Evolutionary conservation across 2,797 vertebrate species (phyloP).

Genomic region (Anisognathus igniventris): DNA sequence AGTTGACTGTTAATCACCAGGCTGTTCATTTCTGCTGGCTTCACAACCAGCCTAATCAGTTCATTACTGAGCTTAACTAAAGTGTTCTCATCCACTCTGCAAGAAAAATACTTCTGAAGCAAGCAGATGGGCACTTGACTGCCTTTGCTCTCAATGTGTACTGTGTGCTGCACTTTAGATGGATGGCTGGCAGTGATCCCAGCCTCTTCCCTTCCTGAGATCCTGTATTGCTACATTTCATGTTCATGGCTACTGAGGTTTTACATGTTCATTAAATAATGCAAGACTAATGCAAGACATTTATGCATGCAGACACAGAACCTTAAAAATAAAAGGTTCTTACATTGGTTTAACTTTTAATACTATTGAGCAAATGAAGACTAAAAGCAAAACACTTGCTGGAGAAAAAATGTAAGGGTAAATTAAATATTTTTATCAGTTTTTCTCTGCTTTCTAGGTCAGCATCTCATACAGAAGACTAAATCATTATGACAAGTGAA

Average conservation of each 20-base stretch:
- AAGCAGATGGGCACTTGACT: constrained; percentile 35
- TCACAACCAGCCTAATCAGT: background rate
- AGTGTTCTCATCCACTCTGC: background rate
- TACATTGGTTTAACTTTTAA: background rate
- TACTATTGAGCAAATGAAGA: background rate
- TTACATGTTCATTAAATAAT: constrained; percentile 5
- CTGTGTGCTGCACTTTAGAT: background rate
- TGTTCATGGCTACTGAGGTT: background rate
- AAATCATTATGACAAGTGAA: background rate
- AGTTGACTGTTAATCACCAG: background rate
- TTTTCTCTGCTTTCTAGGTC: background rate
- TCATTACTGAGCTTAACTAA: constrained; percentile 15
- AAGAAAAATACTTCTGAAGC: constrained; percentile 16
- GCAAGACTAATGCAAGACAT: background rate
- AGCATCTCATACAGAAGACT: background rate
- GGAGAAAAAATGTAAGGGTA: background rate
- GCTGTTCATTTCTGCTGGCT: background rate
- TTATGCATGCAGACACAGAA: background rate
- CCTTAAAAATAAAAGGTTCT: background rate
- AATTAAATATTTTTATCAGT: background rate
- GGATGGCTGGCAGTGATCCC: constrained; percentile 6
- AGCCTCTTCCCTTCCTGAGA: background rate
- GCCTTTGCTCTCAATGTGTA: background rate
- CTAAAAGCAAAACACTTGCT: background rate
- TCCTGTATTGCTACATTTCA: background rate